Base-by-base conservation (phyloP, 1,140 invertebrate species). In the Nomia melanderi region DNA sequence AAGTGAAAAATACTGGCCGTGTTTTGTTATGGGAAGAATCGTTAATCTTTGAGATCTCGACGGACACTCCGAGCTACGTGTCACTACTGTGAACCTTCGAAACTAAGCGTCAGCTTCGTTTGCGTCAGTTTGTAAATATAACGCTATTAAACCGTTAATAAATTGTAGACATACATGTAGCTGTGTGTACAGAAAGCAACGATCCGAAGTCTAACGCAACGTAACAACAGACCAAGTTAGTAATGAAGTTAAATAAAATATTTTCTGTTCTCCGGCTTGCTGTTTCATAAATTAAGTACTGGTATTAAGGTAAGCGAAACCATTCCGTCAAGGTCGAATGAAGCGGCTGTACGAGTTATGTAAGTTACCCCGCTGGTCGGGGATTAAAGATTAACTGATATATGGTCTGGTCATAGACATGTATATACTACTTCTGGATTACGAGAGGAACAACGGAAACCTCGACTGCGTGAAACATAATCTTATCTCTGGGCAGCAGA, bases 341-440 rank as follows among this genome's bases (percentile, higher is more conserved):
- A 53, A 29, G 25, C 14, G 29, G 12, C 27, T 23, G 11, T 20
- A 47, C 25, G 20, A 23, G 6, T 75, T 75, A 67, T n/a, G 14
- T 33, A 75, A 47, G 20, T 5, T 41, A n/a, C 8, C 25, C 36
- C 64, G 23, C 8, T 36, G 54, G 9, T 44, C 36, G n/a, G 25
- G 36, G 14, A 27, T 31, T 39, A 41, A 50, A n/a, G 47, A 50
- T 50, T 50, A 50, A 65, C 31, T 14, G 9, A 65, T 31, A n/a
- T 33, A 31, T 12, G 20, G 29, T 29, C 27, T 41, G 62, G 65
- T 53, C 14, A 23, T 54, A 39, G 17, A 50, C 56, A 56, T 14
- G 11, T 39, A 41, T 74, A 67, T 57, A 57, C 53, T 57, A 57
- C n/a, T 57, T 27, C 41, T 9, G 25, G 56, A 57, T 25, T 41